Evolutionary conservation across 2,113 vertebrate species (phyloP), one percentile per base, ranked within the genome.

Genomic region (Gymnogyps californianus): DNA sequence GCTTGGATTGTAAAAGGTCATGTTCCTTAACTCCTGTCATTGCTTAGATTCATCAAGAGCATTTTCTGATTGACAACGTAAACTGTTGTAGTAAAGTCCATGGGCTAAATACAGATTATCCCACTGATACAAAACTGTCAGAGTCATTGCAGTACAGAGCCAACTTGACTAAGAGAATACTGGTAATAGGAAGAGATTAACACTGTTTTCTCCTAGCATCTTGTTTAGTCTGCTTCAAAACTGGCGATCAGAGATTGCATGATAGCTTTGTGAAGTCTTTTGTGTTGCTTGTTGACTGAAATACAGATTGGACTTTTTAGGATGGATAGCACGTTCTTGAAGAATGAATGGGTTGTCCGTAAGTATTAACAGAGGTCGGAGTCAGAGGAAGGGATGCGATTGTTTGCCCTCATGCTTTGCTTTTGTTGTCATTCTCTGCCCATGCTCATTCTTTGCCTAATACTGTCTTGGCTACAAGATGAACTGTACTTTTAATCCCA

Each of bases 231-330:
- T 52, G 38, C 44, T 67, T 76, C 32, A 25, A 79, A 88, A 57
- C 31, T 70, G n/a, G 6, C 0, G 0, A 57, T 54, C 40, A 58
- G 85, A 36, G 21, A 18, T 9, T 62, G n/a, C 1, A 0, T 13
- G 15, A 25, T 31, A 29, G 31, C 47, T 93, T 83, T 74, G 65
- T 57, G 26, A 62, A 36, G 54, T 55, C 32, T 89, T 67, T 46
- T 29, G 10, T 77, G 9, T 40, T 62, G 25, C 14, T 69, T 76
- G 22, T 34, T 82, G 36, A 10, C n/a, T 80, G 31, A 90, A 87
- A 77, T 46, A 51, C 15, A 55, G 25, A 24, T 19, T 76, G 46
- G 26, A 19, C 21, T 40, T 89, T 42, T 65, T 54, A 8, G 22
- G 19, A 34, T 31, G 29, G 34, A 34, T 40, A 66, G 10, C 29